phyloP scores from a whole-genome alignment of 1,140 invertebrate genomes.

The Tenebrio molitor region DNA sequence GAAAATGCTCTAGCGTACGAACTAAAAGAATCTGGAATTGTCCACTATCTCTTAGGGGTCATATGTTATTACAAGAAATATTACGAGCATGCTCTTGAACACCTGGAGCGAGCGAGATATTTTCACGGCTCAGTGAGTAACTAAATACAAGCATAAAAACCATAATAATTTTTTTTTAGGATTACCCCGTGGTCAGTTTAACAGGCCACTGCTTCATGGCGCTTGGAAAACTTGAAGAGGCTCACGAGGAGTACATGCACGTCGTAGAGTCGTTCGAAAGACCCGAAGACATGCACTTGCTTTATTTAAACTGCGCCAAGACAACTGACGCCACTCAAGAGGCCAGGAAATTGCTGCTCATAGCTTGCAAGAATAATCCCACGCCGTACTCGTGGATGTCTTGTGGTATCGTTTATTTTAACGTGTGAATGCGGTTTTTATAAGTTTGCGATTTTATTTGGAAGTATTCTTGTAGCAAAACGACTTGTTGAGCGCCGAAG shows the following conservation, averaged over 20 bases:
- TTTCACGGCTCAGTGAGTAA: conserved; percentile 53
- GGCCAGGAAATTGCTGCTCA: conserved; percentile 58
- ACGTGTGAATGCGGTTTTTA: conserved; percentile 43
- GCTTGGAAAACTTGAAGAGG: conserved; percentile 52
- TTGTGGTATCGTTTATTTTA: conserved; percentile 59
- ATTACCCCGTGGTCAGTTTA: conserved; percentile 57
- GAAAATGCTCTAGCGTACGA: conserved; percentile 57
- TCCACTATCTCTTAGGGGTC: conserved; percentile 61
- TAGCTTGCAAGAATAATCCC: conserved; percentile 59
- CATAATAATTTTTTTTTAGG: too few relatives aligned
- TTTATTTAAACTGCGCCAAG: conserved; percentile 56
- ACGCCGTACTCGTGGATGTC: conserved; percentile 62
- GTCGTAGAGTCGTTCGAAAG: conserved; percentile 57
- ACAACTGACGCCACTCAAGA: conserved; percentile 53
- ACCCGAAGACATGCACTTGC: conserved; percentile 60
- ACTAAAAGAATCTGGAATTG: conserved; percentile 49
- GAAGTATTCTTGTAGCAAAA: conserved; percentile 58
- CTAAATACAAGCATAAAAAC: too few relatives aligned
- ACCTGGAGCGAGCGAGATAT: conserved; percentile 56
- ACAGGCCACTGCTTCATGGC: conserved; percentile 58
- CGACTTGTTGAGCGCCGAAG: conserved; percentile 61
- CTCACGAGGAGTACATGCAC: conserved; percentile 57
- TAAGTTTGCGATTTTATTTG: too few relatives aligned
- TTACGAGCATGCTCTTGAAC: conserved; percentile 59
- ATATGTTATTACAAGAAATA: conserved; percentile 55